Evolutionary conservation across 2,113 vertebrate species (phyloP), one percentile per base, ranked within the genome.

Genomic region (Leptocoma aspasia): DNA sequence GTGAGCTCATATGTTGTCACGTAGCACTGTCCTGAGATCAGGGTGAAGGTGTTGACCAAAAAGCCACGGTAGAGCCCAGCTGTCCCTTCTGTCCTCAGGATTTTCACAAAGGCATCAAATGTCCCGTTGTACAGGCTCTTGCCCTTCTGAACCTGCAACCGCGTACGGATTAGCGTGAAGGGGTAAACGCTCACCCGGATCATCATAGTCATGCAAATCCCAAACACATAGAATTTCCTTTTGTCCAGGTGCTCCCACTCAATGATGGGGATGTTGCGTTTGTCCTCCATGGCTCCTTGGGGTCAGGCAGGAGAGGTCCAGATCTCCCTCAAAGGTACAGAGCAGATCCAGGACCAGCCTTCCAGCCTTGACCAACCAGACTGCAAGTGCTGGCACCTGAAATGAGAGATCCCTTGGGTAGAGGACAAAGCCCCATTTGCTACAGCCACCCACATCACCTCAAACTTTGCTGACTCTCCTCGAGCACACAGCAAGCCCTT

Each of bases 221-320:
- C 99, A 1, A 99, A 97, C 4, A 99, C 98, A 13, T 99, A 99
- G 98, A 99, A 99, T 86, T 99, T 99, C 97, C 98, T 98, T 95
- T 99, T 99, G 98, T 99, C 99, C 97, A 99, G 96, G 95, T 99
- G 98, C 82, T 99, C 99, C 99, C 99, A 99, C 95, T 99, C 99
- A 0, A 99, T 99, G 96, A 99, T 99, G 95, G 98, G 99, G 96
- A 99, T 99, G 89, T 99, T 99, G 23, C 99, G 98, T 66, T 98
- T 98, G 97, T 98, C 98, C 89, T 98, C 98, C 98, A 98, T 98
- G 64, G 10, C 79, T 78, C 71, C 80, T 13, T 0, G 15, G 7
- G 11, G 16, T 1, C 3, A 30, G 56, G 76, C 2, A 30, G 59
- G 31, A n/a, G 15, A 28, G 42, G 41, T 85, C 86, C 61, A 11